These are phyloP conservation scores for Squalus acanthias DNA, from an alignment of 2,797 vertebrate genomes.

Conservation along the genomic window DNA sequence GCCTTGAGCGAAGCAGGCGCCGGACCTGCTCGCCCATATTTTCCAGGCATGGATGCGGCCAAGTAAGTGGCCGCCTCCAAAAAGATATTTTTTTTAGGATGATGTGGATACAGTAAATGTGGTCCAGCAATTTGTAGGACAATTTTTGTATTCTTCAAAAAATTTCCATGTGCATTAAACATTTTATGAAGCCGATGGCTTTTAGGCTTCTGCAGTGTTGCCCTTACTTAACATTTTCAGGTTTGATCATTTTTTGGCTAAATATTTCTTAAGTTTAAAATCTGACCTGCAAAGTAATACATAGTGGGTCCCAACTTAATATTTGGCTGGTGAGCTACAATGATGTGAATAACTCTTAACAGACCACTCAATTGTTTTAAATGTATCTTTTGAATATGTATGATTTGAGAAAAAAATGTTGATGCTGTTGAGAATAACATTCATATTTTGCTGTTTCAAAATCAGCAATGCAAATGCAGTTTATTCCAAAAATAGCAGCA, in stretches of 20 bases:
- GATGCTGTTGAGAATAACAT: background rate
- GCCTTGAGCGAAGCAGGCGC: background rate
- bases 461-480: background rate
- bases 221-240: background rate
- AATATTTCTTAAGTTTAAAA: background rate
- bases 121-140: background rate
- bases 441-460: background rate
- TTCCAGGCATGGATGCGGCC: background rate
- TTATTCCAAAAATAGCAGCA: background rate
- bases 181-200: background rate
- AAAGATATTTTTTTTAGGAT: background rate
- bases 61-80: no score
- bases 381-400: background rate
- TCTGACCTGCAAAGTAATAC: background rate
- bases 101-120: background rate
- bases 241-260: background rate
- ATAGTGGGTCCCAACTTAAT: background rate
- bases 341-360: background rate
- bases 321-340: background rate
- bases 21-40: background rate
- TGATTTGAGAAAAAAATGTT: background rate
- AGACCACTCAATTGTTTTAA: background rate
- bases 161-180: background rate
- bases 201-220: background rate
- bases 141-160: background rate